Evolutionary conservation across 2,888 invertebrate genomes (phyloP), one percentile per base, ranked within the genome.

Genomic region (Kryphioiulus occultus): DNA sequence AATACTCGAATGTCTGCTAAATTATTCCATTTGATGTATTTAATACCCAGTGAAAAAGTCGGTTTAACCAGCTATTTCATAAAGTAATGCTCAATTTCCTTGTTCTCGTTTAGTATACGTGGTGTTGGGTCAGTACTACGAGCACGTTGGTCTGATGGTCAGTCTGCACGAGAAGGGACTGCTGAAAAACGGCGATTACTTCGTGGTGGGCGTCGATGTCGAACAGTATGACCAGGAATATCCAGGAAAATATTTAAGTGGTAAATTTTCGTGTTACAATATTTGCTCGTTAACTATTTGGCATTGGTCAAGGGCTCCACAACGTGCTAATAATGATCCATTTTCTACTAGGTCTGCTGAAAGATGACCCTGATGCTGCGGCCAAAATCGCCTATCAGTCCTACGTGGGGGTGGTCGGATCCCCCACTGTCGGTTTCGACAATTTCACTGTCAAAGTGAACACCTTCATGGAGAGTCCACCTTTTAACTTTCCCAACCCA

Each of bases 191-290:
- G 95, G 98, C n/a, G 96, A 98, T 91, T 98, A 98, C 91, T 97
- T 97, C 91, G 98, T 97, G 0, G 95, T 98, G 32, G 98, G 98
- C 7, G 96, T 98, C 9, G 96, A 97, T 91, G 95, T 97, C 19
- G 96, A 97, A 90, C 96, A 97, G 90, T 98, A 97, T 92, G 96
- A 97, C 90, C 89, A 89, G n/a, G 90, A 94, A 32, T 94, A 95
- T 88, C 96, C 98, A 0, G 94, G 94, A 85, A 95, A 95, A 90
- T 98, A 98, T 92, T 93, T 98, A 35, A 93, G 95, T 86, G 97
- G 92, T 92, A 88, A 88, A 53, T 88, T 19, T 35, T 1, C n/a
- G n/a, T n/a, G n/a, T 82, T n/a, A n/a, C 30, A n/a, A n/a, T n/a
- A n/a, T n/a, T n/a, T n/a, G n/a, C n/a, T n/a, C n/a, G n/a, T n/a